A percentile compares a stretch with the other conserved stretches of the same genome.
Evolutionary conservation across 2,888 invertebrate genomes (phyloP).

Genomic region (Caenorhabditis sp.): DNA sequence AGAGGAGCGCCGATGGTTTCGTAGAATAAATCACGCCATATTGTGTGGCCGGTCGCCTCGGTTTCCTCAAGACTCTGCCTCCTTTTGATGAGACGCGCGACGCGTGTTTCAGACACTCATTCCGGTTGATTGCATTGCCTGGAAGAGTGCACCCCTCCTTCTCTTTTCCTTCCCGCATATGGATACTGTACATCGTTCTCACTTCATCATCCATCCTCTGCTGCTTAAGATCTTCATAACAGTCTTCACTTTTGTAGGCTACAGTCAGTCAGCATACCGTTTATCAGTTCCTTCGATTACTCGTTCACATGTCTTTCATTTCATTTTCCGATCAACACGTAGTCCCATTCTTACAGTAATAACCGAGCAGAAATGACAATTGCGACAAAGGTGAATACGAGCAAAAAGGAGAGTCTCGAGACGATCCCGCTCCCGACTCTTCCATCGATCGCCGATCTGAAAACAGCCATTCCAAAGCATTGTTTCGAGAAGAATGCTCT

Average conservation of each 20-base stretch:
- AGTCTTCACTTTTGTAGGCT: not conserved
- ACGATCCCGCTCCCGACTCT: constrained; percentile 64
- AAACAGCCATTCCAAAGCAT: constrained; percentile 78
- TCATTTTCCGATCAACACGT: not conserved
- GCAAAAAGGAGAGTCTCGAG: constrained; percentile 53
- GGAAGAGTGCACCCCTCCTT: not conserved
- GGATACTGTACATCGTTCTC: not conserved
- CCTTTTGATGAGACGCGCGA: not conserved
- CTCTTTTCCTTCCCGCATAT: not conserved
- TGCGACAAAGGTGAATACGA: constrained; percentile 62
- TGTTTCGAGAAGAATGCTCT: constrained; percentile 80
- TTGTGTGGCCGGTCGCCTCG: constrained; percentile 52
- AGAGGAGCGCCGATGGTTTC: constrained; percentile 49
- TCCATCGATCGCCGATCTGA: constrained; percentile 77
- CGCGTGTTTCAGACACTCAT: constrained; percentile 9
- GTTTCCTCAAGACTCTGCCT: constrained; percentile 16
- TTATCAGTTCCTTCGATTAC: constrained; percentile 1
- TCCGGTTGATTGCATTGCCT: not conserved
- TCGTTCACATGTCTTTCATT: not conserved
- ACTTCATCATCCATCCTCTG: not conserved
- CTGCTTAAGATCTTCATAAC: not conserved
- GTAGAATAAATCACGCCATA: constrained; percentile 63
- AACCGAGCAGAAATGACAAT: constrained; percentile 59
- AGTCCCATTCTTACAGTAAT: constrained; percentile 22
- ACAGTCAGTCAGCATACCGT: constrained; percentile 7